These are phyloP conservation scores for Premnoplex brunnescens DNA, from an alignment of 2,797 vertebrate genomes.

Conservation along the genomic window DNA sequence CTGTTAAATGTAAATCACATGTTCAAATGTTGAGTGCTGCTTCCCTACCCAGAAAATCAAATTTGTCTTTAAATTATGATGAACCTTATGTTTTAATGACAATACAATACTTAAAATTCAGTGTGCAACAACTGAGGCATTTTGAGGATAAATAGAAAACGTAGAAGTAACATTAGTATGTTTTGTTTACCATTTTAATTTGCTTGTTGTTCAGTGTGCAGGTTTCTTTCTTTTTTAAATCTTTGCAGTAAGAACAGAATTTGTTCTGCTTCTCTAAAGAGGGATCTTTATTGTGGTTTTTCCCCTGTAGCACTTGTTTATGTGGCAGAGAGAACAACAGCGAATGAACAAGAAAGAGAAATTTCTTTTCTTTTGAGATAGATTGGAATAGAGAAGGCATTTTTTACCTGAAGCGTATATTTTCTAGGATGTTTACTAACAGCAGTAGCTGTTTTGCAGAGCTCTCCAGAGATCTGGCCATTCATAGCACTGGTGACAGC, in stretches of 20 bases:
- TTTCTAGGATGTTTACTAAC: conserved; percentile 15
- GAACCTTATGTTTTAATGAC: background rate
- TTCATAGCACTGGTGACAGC: background rate
- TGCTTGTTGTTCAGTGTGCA: background rate
- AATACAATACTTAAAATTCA: background rate
- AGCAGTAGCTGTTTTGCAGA: background rate
- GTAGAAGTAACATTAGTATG: background rate
- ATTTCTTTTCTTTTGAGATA: background rate
- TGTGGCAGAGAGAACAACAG: background rate
- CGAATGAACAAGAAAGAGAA: background rate
- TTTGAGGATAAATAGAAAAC: background rate
- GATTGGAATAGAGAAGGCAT: background rate
- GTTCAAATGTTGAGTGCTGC: background rate
- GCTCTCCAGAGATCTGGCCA: background rate
- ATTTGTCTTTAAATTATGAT: background rate
- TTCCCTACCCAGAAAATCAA: background rate
- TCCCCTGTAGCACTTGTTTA: conserved; percentile 1
- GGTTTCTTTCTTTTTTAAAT: background rate
- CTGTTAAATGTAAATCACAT: conserved; percentile 6
- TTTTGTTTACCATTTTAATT: background rate
- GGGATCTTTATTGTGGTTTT: background rate
- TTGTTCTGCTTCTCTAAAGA: background rate
- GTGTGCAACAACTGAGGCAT: background rate
- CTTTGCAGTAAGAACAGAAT: background rate
- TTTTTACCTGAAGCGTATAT: background rate